A percentile compares a stretch with the other conserved stretches of the same genome.
Evolutionary conservation across 1,140 invertebrate genomes (phyloP).

Genomic region (Metopolophium dirhodum): DNA sequence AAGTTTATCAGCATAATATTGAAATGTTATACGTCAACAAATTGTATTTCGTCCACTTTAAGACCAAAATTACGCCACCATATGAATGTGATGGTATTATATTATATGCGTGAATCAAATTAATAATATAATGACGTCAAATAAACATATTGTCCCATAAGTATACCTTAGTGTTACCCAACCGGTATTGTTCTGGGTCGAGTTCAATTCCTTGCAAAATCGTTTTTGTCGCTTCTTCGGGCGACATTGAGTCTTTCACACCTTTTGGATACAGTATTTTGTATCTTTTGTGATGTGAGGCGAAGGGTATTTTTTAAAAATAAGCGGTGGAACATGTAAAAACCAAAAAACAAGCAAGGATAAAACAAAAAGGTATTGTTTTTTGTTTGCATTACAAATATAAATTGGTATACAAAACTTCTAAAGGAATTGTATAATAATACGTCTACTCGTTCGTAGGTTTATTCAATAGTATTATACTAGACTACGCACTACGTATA

Average conservation of each 20-base stretch:
- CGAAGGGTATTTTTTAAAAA: slow-evolving; percentile 43
- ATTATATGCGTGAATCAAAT: neutral
- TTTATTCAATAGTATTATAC: neutral
- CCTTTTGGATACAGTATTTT: slow-evolving; percentile 87
- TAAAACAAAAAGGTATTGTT: slow-evolving; percentile 30
- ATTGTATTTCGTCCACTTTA: neutral
- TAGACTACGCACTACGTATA: slow-evolving; percentile 14
- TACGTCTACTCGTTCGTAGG: neutral
- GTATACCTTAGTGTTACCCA: slow-evolving; percentile 94
- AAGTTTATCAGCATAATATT: neutral
- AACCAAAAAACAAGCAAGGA: slow-evolving; percentile 55
- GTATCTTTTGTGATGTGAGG: slow-evolving; percentile 75
- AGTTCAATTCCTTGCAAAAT: slow-evolving; percentile 85
- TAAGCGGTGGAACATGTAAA: slow-evolving; percentile 53
- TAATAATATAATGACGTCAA: slow-evolving; percentile 18
- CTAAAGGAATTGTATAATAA: slow-evolving; percentile 7
- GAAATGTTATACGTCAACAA: neutral
- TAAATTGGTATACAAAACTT: neutral
- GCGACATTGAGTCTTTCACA: slow-evolving; percentile 75
- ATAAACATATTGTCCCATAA: slow-evolving; percentile 26
- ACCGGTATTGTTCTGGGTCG: slow-evolving; percentile 89
- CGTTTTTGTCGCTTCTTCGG: slow-evolving; percentile 85
- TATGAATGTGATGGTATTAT: slow-evolving; percentile 21
- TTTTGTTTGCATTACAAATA: slow-evolving; percentile 12
- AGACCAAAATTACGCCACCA: slow-evolving; percentile 45